Percentiles rank a stretch among this genome's conserved stretches.
Conservation (phyloP, 2,888 invertebrate species). For the Patella depressa region DNA sequence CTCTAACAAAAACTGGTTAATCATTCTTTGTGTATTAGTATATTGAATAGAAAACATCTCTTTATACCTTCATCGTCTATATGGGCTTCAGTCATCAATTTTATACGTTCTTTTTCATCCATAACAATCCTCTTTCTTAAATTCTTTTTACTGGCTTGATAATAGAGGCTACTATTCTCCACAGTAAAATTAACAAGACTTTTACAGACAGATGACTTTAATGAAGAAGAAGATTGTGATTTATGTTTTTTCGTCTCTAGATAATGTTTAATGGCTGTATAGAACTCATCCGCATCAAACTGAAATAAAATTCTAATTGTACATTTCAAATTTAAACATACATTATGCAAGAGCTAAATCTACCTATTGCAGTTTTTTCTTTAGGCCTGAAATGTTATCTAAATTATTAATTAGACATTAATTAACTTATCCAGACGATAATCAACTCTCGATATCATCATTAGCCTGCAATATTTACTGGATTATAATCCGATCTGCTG, state of each 20-base stretch:
- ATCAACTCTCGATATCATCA: no score
- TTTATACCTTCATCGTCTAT: conserved; percentile 1
- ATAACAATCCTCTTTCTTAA: not conserved
- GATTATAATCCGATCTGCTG: no score
- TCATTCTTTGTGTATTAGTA: no score
- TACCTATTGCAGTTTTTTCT: no score
- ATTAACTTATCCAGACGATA: no score
- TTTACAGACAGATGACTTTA: not conserved
- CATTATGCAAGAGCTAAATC: no score
- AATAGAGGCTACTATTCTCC: not conserved
- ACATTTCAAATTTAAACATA: no score
- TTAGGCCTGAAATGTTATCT: no score
- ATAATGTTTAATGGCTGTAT: not conserved
- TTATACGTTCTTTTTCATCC: not conserved
- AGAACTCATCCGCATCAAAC: not conserved
- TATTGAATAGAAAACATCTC: no score
- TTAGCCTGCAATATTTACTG: no score
- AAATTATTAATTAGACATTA: no score
- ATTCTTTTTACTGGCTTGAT: not conserved
- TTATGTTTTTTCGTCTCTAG: not conserved
- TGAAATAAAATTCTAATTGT: not conserved
- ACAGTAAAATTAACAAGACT: not conserved
- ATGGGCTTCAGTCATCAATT: not conserved
- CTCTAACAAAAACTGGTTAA: no score
- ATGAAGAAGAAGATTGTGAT: not conserved